Percentiles rank a stretch among this genome's conserved stretches.
Evolutionary conservation across 1,140 invertebrate genomes (phyloP).

Genomic region (Pogonomyrmex californicus): DNA sequence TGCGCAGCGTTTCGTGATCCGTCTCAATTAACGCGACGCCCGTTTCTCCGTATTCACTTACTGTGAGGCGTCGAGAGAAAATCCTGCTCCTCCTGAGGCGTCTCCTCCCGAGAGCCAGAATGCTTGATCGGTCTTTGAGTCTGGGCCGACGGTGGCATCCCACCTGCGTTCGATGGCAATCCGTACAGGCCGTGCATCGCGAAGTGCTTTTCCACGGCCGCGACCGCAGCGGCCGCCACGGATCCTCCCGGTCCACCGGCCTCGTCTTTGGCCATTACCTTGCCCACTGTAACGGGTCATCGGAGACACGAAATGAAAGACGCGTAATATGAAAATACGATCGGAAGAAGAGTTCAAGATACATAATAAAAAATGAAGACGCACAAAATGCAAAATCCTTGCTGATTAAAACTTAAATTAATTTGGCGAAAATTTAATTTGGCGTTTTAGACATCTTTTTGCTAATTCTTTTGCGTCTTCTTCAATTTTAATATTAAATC

Average conservation of each 20-base stretch:
- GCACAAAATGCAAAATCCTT: neutral
- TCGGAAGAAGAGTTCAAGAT: neutral
- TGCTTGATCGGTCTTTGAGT: conserved; percentile 84
- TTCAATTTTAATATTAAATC: neutral
- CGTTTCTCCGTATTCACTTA: conserved; percentile 72
- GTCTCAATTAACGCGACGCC: conserved; percentile 19
- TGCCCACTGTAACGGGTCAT: conserved; percentile 78
- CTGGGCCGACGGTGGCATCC: conserved; percentile 83
- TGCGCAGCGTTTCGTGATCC: neutral
- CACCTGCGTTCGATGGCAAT: conserved; percentile 81
- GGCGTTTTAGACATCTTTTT: neutral
- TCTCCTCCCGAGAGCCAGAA: conserved; percentile 78
- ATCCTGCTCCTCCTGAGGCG: conserved; percentile 83
- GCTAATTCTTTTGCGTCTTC: neutral
- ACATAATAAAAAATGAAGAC: neutral
- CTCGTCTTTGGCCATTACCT: conserved; percentile 84
- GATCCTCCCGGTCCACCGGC: conserved; percentile 79
- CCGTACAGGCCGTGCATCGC: conserved; percentile 85
- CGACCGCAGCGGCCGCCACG: conserved; percentile 80
- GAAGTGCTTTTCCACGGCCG: conserved; percentile 85
- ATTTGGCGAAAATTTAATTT: neutral
- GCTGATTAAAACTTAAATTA: too few relatives aligned
- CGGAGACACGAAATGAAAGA: conserved; percentile 7
- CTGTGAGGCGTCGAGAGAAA: conserved; percentile 83
- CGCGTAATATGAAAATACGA: neutral